phyloP scores from a whole-genome alignment of 2,113 vertebrate genomes.

The Notothenia rossii region DNA sequence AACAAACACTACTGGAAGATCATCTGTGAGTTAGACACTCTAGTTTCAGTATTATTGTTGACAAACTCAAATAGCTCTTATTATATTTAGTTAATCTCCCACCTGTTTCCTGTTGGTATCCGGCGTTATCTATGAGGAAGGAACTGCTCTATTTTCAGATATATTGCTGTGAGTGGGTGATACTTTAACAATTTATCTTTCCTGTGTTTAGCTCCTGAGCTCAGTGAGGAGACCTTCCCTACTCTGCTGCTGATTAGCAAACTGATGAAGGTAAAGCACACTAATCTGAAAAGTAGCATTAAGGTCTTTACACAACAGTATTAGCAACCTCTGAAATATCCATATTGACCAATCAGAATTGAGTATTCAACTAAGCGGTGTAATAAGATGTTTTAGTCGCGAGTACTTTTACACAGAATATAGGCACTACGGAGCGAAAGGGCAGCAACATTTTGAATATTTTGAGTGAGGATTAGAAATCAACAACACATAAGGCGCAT shows the following conservation, averaged over 20 bases:
- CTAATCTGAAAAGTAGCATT: background rate
- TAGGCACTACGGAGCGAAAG: too few relatives aligned
- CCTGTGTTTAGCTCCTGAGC: constrained; percentile 88
- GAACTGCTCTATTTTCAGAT: background rate
- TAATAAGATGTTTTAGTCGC: too few relatives aligned
- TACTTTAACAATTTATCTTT: background rate
- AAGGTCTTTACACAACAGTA: background rate
- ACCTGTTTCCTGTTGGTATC: background rate
- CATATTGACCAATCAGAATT: too few relatives aligned
- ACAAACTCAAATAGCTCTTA: background rate
- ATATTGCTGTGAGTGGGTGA: background rate
- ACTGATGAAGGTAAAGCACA: constrained; percentile 92
- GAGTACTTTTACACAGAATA: too few relatives aligned
- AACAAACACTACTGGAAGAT: constrained; percentile 91
- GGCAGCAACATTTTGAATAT: too few relatives aligned
- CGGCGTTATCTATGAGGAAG: background rate
- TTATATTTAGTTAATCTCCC: background rate
- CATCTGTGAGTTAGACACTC: constrained; percentile 85
- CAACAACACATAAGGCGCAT: too few relatives aligned
- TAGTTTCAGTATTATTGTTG: background rate
- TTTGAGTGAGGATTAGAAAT: too few relatives aligned
- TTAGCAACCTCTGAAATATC: too few relatives aligned
- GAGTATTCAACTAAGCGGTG: too few relatives aligned
- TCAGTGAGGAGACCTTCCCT: constrained; percentile 93
- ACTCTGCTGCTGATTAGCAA: constrained; percentile 94